phyloP scores from a whole-genome alignment of 2,113 vertebrate species.

The Bombycilla garrulus region DNA sequence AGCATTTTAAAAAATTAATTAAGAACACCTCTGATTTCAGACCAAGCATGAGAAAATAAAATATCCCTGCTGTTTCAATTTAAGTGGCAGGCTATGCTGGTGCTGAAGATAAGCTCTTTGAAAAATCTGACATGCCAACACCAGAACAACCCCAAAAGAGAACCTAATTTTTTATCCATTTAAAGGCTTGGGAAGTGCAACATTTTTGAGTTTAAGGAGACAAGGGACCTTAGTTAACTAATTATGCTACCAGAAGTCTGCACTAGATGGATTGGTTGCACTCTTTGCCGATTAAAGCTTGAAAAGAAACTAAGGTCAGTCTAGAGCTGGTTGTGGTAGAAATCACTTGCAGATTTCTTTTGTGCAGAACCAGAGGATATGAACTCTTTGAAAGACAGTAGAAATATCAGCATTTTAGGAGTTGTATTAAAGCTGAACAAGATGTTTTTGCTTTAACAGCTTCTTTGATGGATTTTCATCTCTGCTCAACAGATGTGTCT shows the following conservation, averaged over 20 bases:
- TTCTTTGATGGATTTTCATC: neutral
- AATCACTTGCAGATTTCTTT: neutral
- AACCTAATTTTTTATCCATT: conserved; percentile 2
- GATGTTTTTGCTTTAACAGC: neutral
- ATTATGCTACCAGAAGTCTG: neutral
- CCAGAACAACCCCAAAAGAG: neutral
- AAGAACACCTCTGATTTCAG: conserved; percentile 27
- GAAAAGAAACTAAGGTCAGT: neutral
- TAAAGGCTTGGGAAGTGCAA: neutral
- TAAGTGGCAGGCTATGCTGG: neutral
- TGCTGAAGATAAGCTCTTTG: neutral
- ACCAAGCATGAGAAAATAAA: neutral
- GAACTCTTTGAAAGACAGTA: neutral
- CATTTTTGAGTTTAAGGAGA: neutral
- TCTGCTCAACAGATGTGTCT: neutral
- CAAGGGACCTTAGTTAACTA: neutral
- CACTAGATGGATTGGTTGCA: neutral
- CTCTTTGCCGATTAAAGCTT: neutral
- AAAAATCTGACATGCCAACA: neutral
- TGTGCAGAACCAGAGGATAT: neutral
- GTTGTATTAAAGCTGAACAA: neutral
- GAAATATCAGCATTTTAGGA: neutral
- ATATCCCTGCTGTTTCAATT: neutral
- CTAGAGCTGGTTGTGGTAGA: neutral
- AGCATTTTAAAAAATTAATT: conserved; percentile 15